Percentiles rank a stretch among this genome's conserved stretches.
phyloP scores from a whole-genome alignment of 1,140 invertebrate species.

The Drosophila insularis region DNA sequence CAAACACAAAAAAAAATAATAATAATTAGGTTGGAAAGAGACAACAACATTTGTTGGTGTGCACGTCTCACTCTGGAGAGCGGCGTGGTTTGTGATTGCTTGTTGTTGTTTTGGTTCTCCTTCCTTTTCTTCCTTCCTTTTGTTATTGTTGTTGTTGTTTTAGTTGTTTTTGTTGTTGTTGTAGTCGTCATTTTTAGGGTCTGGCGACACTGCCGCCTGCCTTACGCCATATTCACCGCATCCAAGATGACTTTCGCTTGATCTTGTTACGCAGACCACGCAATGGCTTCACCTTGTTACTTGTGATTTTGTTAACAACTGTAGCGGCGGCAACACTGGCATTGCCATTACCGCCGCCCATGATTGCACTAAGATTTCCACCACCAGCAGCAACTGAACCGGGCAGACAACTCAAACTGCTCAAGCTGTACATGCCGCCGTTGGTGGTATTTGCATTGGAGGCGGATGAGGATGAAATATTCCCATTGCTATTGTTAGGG shows the following conservation, averaged over 20 bases:
- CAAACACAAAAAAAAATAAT: constrained; percentile 30
- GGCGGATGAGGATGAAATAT: neutral
- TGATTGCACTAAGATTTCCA: neutral
- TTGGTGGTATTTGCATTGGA: neutral
- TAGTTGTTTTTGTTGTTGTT: neutral
- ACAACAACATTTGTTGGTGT: constrained; percentile 28
- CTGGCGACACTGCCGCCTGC: constrained; percentile 36
- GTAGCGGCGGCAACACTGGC: constrained; percentile 24
- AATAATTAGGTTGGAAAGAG: constrained; percentile 44
- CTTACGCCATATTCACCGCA: constrained; percentile 76
- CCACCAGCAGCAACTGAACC: constrained; percentile 9
- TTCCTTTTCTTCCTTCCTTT: neutral
- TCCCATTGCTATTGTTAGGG: neutral
- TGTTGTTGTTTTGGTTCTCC: neutral
- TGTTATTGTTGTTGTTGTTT: neutral
- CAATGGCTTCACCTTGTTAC: constrained; percentile 58
- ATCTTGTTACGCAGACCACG: constrained; percentile 74
- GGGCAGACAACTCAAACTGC: constrained; percentile 20
- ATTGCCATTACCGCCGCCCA: neutral
- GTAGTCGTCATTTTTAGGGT: neutral
- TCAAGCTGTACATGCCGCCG: constrained; percentile 30
- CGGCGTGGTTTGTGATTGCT: constrained; percentile 1
- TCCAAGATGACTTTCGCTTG: constrained; percentile 77
- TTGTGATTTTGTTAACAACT: constrained; percentile 43
- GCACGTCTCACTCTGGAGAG: neutral